These are phyloP conservation scores for Mastigias papua DNA, from an alignment of 30 jellyfish, hydroid and myxozoan genomes.

Conservation along the genomic window DNA sequence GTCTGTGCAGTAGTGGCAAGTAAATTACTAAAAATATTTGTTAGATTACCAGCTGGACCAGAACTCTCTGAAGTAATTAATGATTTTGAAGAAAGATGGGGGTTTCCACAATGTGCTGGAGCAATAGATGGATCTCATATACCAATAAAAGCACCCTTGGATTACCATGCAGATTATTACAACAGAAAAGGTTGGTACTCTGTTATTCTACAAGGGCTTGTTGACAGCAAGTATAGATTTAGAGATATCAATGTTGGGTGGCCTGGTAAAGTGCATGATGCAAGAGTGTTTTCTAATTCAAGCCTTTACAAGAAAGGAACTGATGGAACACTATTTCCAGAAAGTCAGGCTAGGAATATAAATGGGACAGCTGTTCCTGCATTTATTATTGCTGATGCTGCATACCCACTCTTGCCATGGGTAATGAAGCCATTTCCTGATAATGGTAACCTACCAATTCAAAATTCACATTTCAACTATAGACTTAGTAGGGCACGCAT, in stretches of 20 bases:
- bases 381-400: conserved; percentile 35
- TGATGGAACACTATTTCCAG: conserved; percentile 4
- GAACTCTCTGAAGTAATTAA: not conserved
- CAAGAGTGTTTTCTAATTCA: conserved; percentile 49
- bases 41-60: conserved; percentile 13
- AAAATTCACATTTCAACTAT: conserved; percentile 33
- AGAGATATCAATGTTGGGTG: conserved; percentile 49
- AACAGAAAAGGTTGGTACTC: conserved; percentile 63
- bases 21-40: conserved; percentile 1
- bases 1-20: conserved; percentile 1
- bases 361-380: conserved; percentile 24
- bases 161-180: conserved; percentile 54
- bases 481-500: not conserved
- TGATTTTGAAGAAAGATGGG: conserved; percentile 41
- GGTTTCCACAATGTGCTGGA: conserved; percentile 63
- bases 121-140: conserved; percentile 70
- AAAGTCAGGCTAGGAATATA: not conserved
- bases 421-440: conserved; percentile 38
- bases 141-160: conserved; percentile 62
- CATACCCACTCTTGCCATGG: conserved; percentile 41
- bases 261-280: conserved; percentile 70
- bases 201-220: conserved; percentile 33
- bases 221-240: conserved; percentile 32
- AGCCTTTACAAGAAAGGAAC: conserved; percentile 1
- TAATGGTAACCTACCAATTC: conserved; percentile 22